These are phyloP conservation scores for Apantesis nais DNA, from an alignment of 2,888 invertebrate genomes.

Conservation along the genomic window DNA sequence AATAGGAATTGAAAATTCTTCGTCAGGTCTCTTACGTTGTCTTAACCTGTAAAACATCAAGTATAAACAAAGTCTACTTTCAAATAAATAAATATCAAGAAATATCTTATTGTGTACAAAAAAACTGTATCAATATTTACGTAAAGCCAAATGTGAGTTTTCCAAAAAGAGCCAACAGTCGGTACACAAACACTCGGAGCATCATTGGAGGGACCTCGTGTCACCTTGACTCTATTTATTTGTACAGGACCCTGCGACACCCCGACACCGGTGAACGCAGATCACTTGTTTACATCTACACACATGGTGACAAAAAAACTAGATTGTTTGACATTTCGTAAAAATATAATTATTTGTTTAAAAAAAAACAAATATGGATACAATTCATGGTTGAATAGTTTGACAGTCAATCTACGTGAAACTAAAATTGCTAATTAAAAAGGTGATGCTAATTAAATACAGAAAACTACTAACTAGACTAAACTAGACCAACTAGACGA, in stretches of 20 bases:
- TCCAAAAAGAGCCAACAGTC: conserved; percentile 48
- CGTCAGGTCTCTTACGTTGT: neutral
- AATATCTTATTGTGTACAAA: conserved; percentile 8
- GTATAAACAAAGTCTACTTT: neutral
- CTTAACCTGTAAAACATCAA: neutral
- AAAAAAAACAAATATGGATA: neutral
- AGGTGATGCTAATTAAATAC: neutral
- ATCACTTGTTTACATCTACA: conserved; percentile 45
- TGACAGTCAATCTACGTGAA: neutral
- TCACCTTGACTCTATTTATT: conserved; percentile 63
- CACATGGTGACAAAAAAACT: conserved; percentile 58
- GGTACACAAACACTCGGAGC: conserved; percentile 43
- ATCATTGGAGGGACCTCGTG: conserved; percentile 44
- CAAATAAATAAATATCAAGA: conserved; percentile 1
- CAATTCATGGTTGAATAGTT: neutral
- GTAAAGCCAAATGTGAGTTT: conserved; percentile 51
- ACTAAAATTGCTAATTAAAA: neutral
- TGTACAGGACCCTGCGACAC: conserved; percentile 41
- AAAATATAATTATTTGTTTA: neutral
- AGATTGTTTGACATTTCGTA: neutral
- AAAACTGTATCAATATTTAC: conserved; percentile 40
- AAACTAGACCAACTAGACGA: no score
- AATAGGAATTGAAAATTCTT: neutral
- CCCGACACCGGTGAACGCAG: conserved; percentile 37
- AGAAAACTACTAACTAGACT: no score